Percentiles rank a stretch among this genome's conserved stretches.
These are phyloP conservation scores for Terrapene triunguis DNA, from an alignment of 2,113 vertebrate species.

Conservation along the genomic window DNA sequence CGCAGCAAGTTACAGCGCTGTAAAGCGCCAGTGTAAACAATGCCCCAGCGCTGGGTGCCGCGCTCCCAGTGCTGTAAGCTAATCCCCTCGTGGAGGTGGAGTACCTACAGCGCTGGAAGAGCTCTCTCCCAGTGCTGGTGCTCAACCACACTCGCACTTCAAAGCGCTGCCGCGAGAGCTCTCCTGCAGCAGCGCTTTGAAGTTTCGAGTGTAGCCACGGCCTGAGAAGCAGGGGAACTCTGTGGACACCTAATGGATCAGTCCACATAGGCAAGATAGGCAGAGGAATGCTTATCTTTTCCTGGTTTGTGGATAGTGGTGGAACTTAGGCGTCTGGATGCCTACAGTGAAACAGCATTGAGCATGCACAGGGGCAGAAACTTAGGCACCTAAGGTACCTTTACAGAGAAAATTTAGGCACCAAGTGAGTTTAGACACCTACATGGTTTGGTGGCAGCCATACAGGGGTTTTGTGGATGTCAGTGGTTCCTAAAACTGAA, in stretches of 20 bases:
- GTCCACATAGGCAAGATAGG: neutral
- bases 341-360: neutral
- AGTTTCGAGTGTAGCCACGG: too few species aligned
- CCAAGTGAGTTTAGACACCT: neutral
- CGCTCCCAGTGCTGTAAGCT: too few species aligned
- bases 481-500: neutral
- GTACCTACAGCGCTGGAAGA: too few species aligned
- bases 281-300: neutral
- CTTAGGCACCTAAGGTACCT: neutral
- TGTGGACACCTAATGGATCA: neutral
- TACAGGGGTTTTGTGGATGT: neutral
- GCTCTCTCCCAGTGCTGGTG: too few species aligned
- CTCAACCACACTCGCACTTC: too few species aligned
- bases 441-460: neutral
- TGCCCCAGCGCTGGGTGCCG: too few species aligned
- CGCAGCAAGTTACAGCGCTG: too few species aligned
- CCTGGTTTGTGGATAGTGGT: neutral
- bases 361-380: neutral
- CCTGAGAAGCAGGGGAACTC: neutral
- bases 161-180: too few species aligned
- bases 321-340: neutral
- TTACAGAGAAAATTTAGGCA: neutral
- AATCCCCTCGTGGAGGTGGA: too few species aligned
- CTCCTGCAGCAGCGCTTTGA: too few species aligned
- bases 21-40: too few species aligned